Evolutionary conservation across 2,888 invertebrate species (phyloP), one percentile per base, ranked within the genome.

Genomic region (Halocaridina rubra): DNA sequence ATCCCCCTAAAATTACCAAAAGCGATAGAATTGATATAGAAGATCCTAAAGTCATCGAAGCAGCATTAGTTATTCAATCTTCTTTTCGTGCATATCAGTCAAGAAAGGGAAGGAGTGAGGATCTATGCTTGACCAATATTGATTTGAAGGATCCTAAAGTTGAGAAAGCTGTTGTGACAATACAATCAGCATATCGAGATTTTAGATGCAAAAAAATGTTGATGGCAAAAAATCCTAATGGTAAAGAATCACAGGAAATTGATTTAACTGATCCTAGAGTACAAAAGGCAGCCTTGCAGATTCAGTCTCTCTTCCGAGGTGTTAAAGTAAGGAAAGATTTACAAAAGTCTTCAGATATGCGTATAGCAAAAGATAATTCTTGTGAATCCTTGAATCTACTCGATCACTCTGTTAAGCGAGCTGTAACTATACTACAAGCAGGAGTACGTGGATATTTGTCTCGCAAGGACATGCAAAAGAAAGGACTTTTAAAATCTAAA

Each of bases 211-310:
- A 24, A 64, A 19, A 64, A 27, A 64, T 24, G 19, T 27, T 24
- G 24, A 64, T 24, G 27, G 57, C n/a, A 2, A 57, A 57, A n/a
- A n/a, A n/a, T n/a, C n/a, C n/a, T n/a, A n/a, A n/a, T n/a, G n/a
- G n/a, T n/a, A n/a, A n/a, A n/a, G n/a, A n/a, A n/a, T n/a, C n/a
- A n/a, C 69, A 29, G 1, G 27, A 69, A 27, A 69, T 80, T 29
- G 80, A 80, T 57, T 29, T 80, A 8, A 80, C 27, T 80, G 80
- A 80, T 30, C 80, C 80, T 16, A n/a, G n/a, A n/a, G 7, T 39
- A 39, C 39, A 39, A 8, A 39, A 39, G 13, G 39, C 39, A 13
- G 39, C 39, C 7, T 39, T 13, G 13, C 39, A 8, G 13, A 39
- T 39, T 39, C 39, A 39, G 13, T 39, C 39, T 39, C 13, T 7